Evolutionary conservation across 2,113 vertebrate species (phyloP), one percentile per base, ranked within the genome.

Genomic region (Rissa tridactyla): DNA sequence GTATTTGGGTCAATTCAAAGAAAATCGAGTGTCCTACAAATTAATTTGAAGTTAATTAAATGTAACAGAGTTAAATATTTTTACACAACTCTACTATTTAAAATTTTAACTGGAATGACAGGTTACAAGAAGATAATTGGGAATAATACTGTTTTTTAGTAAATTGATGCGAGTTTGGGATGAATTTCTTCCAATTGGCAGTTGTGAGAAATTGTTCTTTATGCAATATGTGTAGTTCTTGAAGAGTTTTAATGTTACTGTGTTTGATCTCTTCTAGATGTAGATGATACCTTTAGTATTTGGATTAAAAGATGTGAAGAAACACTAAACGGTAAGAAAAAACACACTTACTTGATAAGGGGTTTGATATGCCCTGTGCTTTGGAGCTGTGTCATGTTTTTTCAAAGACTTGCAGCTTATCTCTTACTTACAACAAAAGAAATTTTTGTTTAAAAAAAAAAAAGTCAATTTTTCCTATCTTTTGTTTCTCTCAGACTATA

Each of bases 241-340:
- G n/a, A 70, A 76, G 47, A 84, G n/a, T 92, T 87, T 46, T 91
- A 92, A 83, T 61, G 6, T 82, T 75, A 5, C 15, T 92, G 27
- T 91, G 32, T 90, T 85, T 94, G 91, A 64, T 95, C 57, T 92
- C 73, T 95, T 93, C 34, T 97, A 99, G 99, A 82, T 97, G 95
- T 98, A 68, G 98, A 98, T 96, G 94, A 97, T 95, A 96, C 97
- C 18, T 99, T 99, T 97, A 96, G 98, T 92, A 55, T 97, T 92
- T 99, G 99, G 99, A 99, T 99, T 96, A 98, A 98, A 95, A 98
- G 94, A 47, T 99, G 99, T 97, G 98, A 99, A 86, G 99, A 99
- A 96, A 98, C 94, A 82, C 96, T 99, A 95, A 98, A 95, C 1
- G 97, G 99, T 99, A 97, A 99, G 99, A 97, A 69, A 78, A 34